phyloP scores from a whole-genome alignment of 2,113 vertebrate species.

The Cygnus atratus region DNA sequence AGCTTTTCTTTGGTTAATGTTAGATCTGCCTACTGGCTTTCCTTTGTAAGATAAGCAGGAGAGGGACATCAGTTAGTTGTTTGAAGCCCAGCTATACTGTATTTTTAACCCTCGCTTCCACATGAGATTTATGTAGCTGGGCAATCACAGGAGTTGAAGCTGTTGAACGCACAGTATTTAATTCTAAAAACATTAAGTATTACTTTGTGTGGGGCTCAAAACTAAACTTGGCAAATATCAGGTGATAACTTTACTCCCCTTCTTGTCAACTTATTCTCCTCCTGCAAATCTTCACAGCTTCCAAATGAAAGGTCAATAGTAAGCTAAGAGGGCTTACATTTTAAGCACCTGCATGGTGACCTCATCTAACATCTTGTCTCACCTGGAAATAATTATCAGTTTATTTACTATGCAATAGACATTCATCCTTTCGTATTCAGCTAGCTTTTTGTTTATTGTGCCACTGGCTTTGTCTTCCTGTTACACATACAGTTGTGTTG shows the following conservation, averaged over 20 bases:
- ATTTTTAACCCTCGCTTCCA: neutral
- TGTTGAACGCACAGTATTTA: conserved; percentile 40
- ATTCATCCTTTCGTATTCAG: conserved; percentile 76
- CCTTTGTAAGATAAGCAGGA: conserved; percentile 23
- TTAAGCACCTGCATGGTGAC: conserved; percentile 73
- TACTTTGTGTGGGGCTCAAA: conserved; percentile 51
- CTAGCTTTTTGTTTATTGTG: conserved; percentile 76
- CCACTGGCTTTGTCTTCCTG: conserved; percentile 85
- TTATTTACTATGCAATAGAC: conserved; percentile 94
- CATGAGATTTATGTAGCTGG: neutral
- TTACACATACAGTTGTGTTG: conserved; percentile 73
- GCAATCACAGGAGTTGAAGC: conserved; percentile 47
- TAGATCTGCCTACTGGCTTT: neutral
- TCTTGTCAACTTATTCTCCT: conserved; percentile 71
- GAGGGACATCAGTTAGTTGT: neutral
- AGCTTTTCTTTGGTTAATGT: neutral
- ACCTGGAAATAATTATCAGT: conserved; percentile 77
- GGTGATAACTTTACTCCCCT: conserved; percentile 66
- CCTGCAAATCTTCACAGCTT: conserved; percentile 65
- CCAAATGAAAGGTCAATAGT: conserved; percentile 75
- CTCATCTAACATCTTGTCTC: conserved; percentile 73
- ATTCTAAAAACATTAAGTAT: conserved; percentile 29
- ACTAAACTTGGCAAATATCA: conserved; percentile 79
- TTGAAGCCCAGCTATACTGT: neutral
- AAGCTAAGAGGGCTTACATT: conserved; percentile 71